Conservation (phyloP, 37 sponge, comb jelly and placozoan genomes). For the Halichondria panicea region DNA sequence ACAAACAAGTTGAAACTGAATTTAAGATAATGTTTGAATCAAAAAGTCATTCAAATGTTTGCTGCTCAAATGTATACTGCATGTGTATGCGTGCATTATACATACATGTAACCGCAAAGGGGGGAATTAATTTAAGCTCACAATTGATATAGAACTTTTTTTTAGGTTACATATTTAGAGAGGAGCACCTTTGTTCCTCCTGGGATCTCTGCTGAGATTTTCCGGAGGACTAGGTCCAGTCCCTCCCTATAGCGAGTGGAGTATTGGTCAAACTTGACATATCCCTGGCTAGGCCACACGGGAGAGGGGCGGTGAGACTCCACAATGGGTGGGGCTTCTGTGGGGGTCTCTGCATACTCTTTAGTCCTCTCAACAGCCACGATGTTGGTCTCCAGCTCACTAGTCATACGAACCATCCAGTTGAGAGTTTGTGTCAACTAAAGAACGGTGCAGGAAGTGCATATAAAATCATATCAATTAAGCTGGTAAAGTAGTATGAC, state of each 20-base stretch:
- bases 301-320: constrained; percentile 44
- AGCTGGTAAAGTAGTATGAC: too few species aligned
- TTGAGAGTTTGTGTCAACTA: constrained; percentile 84
- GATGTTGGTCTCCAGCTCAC: constrained; percentile 93
- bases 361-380: constrained; percentile 95
- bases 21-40: too few species aligned
- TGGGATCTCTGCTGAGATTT: constrained; percentile 61
- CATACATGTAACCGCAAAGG: too few species aligned
- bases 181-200: constrained; percentile 87
- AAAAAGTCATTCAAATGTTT: too few species aligned
- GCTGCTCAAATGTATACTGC: too few species aligned
- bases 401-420: constrained; percentile 93
- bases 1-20: neutral
- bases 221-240: constrained; percentile 79
- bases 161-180: too few species aligned
- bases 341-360: constrained; percentile 82
- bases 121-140: neutral
- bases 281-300: constrained; percentile 84
- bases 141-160: neutral
- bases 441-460: too few species aligned
- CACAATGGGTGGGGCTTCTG: constrained; percentile 74
- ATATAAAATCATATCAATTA: too few species aligned
- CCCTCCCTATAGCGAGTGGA: constrained; percentile 85
- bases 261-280: constrained; percentile 72
- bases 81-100: too few species aligned